Conservation (phyloP, 2,797 vertebrate genomes). For the Anguilla anguilla region DNA sequence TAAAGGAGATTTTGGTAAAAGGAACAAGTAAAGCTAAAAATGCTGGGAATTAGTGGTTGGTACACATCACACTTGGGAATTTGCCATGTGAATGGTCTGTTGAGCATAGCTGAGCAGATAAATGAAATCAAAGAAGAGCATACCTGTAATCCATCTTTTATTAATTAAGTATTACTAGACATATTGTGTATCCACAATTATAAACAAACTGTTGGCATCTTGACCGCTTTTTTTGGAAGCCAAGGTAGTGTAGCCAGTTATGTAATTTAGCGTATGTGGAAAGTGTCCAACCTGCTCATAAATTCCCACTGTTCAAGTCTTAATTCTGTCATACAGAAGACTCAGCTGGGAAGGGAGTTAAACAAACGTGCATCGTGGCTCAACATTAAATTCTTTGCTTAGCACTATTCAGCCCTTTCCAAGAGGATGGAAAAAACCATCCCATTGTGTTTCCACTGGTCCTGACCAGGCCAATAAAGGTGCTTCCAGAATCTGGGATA, state of each 20-base stretch:
- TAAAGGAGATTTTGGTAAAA: slow-evolving; percentile 3
- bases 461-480: not conserved
- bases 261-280: not conserved
- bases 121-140: not conserved
- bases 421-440: not conserved
- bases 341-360: not conserved
- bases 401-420: not conserved
- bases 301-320: not conserved
- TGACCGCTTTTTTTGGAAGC: not conserved
- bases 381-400: not conserved
- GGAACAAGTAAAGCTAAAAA: not conserved
- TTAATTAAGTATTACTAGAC: not conserved
- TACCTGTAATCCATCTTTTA: not conserved
- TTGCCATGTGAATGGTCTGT: not conserved
- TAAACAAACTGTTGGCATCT: not conserved
- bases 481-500: not conserved
- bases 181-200: not conserved
- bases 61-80: not conserved
- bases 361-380: not conserved
- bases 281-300: not conserved
- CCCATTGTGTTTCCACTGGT: not conserved
- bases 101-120: not conserved
- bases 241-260: not conserved
- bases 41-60: not conserved
- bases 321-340: not conserved